Conservation (phyloP, 2,888 invertebrate genomes). For the Athalia rosae region DNA sequence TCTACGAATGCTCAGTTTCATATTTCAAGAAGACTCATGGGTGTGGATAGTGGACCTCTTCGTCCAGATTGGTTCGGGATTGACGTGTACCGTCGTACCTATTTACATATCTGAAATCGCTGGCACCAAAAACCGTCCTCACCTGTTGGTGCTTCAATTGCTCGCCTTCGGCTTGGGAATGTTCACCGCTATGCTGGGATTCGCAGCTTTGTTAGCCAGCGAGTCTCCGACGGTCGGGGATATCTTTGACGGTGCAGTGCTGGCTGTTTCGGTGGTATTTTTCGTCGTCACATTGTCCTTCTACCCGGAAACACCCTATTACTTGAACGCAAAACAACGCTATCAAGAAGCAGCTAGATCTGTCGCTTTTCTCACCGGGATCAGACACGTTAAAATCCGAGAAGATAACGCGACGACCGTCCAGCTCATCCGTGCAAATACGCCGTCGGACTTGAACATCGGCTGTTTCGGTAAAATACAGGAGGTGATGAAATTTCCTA, state of each 20-base stretch:
- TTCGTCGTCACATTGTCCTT: background rate
- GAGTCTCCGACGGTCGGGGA: fast-evolving
- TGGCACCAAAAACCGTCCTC: background rate
- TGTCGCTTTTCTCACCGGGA: conserved; percentile 16
- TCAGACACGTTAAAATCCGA: background rate
- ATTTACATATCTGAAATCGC: conserved; percentile 31
- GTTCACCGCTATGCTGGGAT: background rate
- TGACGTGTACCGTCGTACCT: conserved; percentile 6
- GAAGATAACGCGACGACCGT: no score
- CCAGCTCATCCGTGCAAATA: background rate
- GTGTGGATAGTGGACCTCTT: conserved; percentile 3
- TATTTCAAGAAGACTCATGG: background rate
- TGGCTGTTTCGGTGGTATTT: conserved; percentile 5
- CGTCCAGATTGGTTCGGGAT: background rate
- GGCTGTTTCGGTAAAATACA: conserved; percentile 6
- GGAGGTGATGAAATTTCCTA: background rate
- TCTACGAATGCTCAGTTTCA: background rate
- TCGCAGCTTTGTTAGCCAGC: no score
- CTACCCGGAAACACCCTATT: conserved; percentile 22
- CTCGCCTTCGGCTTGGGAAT: background rate
- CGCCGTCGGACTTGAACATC: background rate
- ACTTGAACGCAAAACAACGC: background rate
- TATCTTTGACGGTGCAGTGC: background rate
- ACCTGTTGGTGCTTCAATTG: conserved; percentile 1
- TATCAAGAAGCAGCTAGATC: conserved; percentile 4